phyloP scores from a whole-genome alignment of 1,140 invertebrate genomes.

The Delia radicum region DNA sequence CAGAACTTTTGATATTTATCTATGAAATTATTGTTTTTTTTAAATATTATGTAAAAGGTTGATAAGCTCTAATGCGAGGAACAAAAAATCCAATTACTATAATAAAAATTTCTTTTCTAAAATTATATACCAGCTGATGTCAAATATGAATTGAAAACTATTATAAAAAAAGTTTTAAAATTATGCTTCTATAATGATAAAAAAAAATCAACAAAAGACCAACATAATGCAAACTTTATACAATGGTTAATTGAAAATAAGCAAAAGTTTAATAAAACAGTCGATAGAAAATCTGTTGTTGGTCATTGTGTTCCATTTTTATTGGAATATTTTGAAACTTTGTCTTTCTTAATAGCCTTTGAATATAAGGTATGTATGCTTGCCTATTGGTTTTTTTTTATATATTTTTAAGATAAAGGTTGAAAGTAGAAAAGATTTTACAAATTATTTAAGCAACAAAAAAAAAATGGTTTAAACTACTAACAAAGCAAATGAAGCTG shows the following conservation, averaged over 20 bases:
- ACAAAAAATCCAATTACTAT: not conserved
- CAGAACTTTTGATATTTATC: slow-evolving; percentile 33
- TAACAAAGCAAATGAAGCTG: too few relatives aligned
- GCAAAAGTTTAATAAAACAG: not conserved
- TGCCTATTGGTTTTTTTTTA: too few relatives aligned
- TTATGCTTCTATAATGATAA: not conserved
- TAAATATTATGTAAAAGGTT: too few relatives aligned
- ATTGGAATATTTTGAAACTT: slow-evolving; percentile 47
- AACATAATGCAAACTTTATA: slow-evolving; percentile 26
- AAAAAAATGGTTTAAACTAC: too few relatives aligned
- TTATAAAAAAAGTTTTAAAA: slow-evolving; percentile 20
- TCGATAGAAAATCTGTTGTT: slow-evolving; percentile 27
- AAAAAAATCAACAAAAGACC: not conserved
- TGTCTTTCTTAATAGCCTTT: slow-evolving; percentile 38
- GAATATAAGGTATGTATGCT: slow-evolving; percentile 35
- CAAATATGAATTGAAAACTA: slow-evolving; percentile 29
- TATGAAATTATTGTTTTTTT: slow-evolving; percentile 25
- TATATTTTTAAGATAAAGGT: too few relatives aligned
- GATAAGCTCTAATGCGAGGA: not conserved
- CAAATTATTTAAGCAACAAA: too few relatives aligned
- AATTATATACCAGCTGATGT: slow-evolving; percentile 36
- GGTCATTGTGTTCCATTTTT: slow-evolving; percentile 41
- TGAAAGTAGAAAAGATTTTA: not conserved
- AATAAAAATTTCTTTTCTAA: not conserved
- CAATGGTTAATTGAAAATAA: slow-evolving; percentile 30